Base-by-base conservation (phyloP, 1,140 invertebrate genomes). In the Leucophenga varia region DNA sequence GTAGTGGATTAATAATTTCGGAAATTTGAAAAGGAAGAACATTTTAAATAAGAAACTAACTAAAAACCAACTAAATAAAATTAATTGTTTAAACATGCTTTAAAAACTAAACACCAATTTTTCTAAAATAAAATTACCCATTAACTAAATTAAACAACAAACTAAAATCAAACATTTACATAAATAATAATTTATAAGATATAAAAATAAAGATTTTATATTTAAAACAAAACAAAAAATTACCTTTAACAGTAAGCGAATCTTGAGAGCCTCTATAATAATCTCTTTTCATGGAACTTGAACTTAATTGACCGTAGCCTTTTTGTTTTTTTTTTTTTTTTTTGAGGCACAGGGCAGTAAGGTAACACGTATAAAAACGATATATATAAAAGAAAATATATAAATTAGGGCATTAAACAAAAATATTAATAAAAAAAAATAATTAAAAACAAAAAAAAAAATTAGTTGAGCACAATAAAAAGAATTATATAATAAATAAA, bases 231-330 rank as follows among this genome's bases (percentile, higher is more conserved):
- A 19, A 19, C 13, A 70, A 69, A 60, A 79, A 76, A 55, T 78
- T 77, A 75, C 78, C 80, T 72, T 82, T 78, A 47, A 84, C 82
- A 58, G 86, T 87, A 51, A 91, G 81, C 77, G 87, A 89, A 79
- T 91, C 89, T 81, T 90, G 88, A 44, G 88, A 90, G 64, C 88
- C 88, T 78, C 88, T 82, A 79, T 89, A 90, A 83, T 89, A 90
- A 79, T 91, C 89, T 77, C 88, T 83, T 79, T 87, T 84, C 86
- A 89, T 88, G 52, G 85, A 83, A 49, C 81, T 79, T 55, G 79
- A 79, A 56, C 72, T 74, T 61, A 74, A 72, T 44, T 71, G 60
- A 61, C 72, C 70, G 52, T 72, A 72, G 55, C 58, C 64, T 72
- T 18, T 17, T 44, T 47, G 21, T 10, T 30, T n/a, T n/a, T n/a